Base-by-base conservation (phyloP, 2,113 vertebrate genomes). In the Myiozetetes cayanensis region DNA sequence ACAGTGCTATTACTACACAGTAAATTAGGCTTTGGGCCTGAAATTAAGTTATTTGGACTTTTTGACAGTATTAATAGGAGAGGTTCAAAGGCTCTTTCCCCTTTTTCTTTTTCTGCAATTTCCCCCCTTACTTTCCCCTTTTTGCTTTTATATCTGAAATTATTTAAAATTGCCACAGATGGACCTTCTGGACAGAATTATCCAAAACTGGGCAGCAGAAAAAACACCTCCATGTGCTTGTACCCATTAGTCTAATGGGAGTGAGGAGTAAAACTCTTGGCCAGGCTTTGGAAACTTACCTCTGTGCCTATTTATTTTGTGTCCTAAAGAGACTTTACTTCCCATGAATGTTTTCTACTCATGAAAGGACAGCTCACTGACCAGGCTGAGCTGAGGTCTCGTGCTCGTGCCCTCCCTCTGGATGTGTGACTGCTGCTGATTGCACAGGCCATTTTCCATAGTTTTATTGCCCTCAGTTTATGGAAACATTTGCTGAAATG, bases 301-400 rank as follows among this genome's bases (percentile, higher is more conserved):
- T 59, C 62, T 52, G 11, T 79, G 46, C 15, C 49, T 53, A 9
- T 90, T 67, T 86, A 21, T 65, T 85, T 56, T 56, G 52, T 63
- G 27, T 37, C 28, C 31, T 62, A 12, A 14, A 7, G 53, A 65
- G 22, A 10, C 52, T 59, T 78, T 25, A 8, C 14, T 30, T 90
- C 68, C 44, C 12, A 5, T 0, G 0, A 0, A 1, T 23, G 55
- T 33, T 16, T n/a, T 41, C 56, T 75, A 33, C 46, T 73, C 0
- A 0, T 52, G 23, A 52, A 81, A 44, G 56, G 21, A 4, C 74
- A 72, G 43, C 50, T 93, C 19, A 10, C 30, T 2, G 1, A 24
- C 58, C 30, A 2, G 2, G 12, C 39, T 2, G 4, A 65, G 35
- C 85, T 65, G 49, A 49, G 41, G 8, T 37, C 41, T 41, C 1